phyloP scores from a whole-genome alignment of 2,797 vertebrate genomes.

The Rhinogobio ventralis region DNA sequence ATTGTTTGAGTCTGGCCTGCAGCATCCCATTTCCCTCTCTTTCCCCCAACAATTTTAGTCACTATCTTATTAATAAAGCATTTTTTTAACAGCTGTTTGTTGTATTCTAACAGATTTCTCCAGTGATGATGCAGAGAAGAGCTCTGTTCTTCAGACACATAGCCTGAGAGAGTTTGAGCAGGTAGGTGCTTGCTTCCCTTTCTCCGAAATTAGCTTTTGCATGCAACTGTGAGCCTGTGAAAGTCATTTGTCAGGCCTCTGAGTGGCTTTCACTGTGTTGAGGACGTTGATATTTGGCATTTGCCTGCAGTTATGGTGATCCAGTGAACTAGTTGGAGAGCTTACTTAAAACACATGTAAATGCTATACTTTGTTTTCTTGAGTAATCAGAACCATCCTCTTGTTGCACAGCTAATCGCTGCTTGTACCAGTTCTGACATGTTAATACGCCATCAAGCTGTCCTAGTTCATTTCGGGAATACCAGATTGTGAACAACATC shows the following conservation, averaged over 20 bases:
- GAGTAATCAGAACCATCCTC: conserved; percentile 22
- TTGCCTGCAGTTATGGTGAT: background rate
- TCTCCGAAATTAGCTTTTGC: conserved; percentile 5
- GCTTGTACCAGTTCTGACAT: conserved; percentile 22
- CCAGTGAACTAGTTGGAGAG: background rate
- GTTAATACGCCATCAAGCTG: conserved; percentile 21
- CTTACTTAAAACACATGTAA: conserved; percentile 11
- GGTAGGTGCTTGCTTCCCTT: conserved; percentile 74
- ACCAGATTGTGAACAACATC: conserved; percentile 25
- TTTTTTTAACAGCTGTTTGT: background rate
- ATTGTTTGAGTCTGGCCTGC: background rate
- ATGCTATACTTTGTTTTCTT: conserved; percentile 13
- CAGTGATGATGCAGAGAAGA: conserved; percentile 73
- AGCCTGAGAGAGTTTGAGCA: conserved; percentile 90
- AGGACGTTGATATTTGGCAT: conserved; percentile 15
- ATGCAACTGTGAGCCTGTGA: conserved; percentile 19
- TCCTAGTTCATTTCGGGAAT: conserved; percentile 17
- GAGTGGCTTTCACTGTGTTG: background rate
- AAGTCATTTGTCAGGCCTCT: conserved; percentile 27
- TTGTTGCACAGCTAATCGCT: background rate
- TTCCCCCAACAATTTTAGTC: background rate
- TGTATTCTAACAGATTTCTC: conserved; percentile 71
- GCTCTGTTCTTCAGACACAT: conserved; percentile 81
- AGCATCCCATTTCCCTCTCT: background rate
- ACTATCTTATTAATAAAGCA: background rate